Conservation (phyloP, 2,797 vertebrate genomes). For the Acanthurus tractus region DNA sequence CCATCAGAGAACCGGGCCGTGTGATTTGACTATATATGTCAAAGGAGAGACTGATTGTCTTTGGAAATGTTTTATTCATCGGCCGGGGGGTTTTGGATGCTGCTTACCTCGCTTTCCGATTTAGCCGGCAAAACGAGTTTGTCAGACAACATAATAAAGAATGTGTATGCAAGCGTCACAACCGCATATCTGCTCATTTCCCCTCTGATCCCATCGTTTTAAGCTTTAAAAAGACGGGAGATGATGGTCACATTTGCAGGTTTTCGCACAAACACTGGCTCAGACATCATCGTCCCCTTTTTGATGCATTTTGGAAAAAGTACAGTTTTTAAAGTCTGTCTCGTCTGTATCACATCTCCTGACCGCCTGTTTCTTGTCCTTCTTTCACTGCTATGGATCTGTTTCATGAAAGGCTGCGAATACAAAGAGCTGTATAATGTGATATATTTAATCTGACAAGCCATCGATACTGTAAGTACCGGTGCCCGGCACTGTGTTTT, state of each 20-base stretch:
- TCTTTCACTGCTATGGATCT: neutral
- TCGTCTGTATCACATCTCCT: conserved; percentile 15
- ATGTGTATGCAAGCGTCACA: conserved; percentile 21
- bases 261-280: conserved; percentile 20
- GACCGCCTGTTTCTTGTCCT: neutral
- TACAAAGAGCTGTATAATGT: conserved; percentile 46
- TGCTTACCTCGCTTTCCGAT: conserved; percentile 50
- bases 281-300: conserved; percentile 21
- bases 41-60: conserved; percentile 72
- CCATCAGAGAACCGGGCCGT: conserved; percentile 58
- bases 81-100: conserved; percentile 25
- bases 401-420: conserved; percentile 27
- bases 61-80: conserved; percentile 76
- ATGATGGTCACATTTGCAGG: neutral
- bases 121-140: conserved; percentile 59
- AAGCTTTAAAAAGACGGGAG: conserved; percentile 5
- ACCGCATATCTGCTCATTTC: conserved; percentile 25
- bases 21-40: conserved; percentile 70
- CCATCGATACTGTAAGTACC: conserved; percentile 47
- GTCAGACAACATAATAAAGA: conserved; percentile 47
- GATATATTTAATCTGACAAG: conserved; percentile 58
- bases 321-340: conserved; percentile 5
- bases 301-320: conserved; percentile 22
- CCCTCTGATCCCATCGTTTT: conserved; percentile 3
- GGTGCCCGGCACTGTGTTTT: conserved; percentile 44